Conservation (phyloP, 2,797 vertebrate species). For the Morus bassanus region DNA sequence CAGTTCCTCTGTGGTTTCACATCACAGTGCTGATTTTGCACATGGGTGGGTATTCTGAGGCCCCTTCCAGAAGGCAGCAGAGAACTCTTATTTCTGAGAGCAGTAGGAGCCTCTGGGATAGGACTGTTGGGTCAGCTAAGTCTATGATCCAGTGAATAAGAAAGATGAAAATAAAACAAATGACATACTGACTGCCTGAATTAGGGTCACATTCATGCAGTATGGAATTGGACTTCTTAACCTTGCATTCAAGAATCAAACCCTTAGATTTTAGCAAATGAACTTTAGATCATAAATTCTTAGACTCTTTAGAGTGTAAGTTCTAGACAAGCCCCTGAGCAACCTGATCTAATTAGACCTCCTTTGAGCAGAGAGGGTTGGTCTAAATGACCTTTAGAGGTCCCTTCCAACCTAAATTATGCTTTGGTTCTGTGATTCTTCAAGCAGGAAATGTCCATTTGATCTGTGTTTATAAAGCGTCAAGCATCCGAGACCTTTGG, state of each 20-base stretch:
- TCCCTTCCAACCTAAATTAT: constrained; percentile 13
- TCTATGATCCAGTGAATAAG: neutral
- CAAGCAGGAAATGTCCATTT: neutral
- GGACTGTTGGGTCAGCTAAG: neutral
- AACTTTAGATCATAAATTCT: constrained; percentile 19
- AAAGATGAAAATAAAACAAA: neutral
- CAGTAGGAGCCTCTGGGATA: neutral
- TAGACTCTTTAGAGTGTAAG: neutral
- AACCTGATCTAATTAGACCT: constrained; percentile 18
- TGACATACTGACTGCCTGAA: neutral
- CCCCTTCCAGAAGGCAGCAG: neutral
- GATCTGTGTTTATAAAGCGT: neutral
- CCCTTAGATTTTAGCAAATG: constrained; percentile 19
- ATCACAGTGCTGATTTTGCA: too few species aligned
- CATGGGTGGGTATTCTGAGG: neutral
- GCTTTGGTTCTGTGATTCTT: neutral
- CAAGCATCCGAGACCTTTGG: neutral
- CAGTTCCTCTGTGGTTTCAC: too few species aligned
- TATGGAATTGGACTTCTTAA: neutral
- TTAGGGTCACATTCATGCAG: neutral
- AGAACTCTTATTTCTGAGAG: neutral
- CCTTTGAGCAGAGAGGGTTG: neutral
- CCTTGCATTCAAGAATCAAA: neutral
- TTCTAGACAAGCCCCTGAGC: neutral
- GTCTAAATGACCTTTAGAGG: neutral